phyloP scores from a whole-genome alignment of 2,113 vertebrate genomes.

The Festucalex cinctus region DNA sequence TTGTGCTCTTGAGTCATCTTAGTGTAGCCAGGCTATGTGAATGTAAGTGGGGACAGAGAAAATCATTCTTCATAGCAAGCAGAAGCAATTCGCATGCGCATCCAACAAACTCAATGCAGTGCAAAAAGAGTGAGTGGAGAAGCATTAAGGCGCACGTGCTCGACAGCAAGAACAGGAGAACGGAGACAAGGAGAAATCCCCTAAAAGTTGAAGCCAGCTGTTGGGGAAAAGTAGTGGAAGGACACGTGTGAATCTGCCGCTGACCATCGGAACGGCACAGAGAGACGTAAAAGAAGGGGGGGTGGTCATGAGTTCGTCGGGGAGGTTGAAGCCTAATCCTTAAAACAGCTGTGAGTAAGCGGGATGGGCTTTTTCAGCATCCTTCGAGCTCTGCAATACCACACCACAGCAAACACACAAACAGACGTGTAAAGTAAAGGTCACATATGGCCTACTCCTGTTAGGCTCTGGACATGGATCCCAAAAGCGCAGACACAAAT shows the following conservation, averaged over 20 bases:
- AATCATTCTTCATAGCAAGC: too few relatives aligned
- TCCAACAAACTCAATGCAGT: too few relatives aligned
- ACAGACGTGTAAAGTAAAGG: too few relatives aligned
- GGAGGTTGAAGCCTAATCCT: constrained; percentile 61
- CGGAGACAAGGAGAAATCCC: constrained; percentile 48
- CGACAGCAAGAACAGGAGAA: constrained; percentile 38
- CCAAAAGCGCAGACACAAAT: too few relatives aligned
- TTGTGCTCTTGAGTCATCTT: too few relatives aligned
- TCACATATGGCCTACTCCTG: too few relatives aligned
- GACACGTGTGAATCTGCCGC: constrained; percentile 73
- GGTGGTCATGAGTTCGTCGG: not conserved
- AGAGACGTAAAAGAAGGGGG: constrained; percentile 7
- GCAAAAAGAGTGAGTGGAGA: not conserved
- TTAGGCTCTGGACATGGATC: too few relatives aligned
- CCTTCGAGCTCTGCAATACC: constrained; percentile 30
- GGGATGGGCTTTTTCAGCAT: constrained; percentile 23
- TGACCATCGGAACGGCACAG: constrained; percentile 63
- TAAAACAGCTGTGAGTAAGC: constrained; percentile 73
- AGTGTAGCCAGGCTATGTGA: too few relatives aligned
- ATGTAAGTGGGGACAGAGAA: too few relatives aligned
- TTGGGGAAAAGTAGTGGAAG: constrained; percentile 35
- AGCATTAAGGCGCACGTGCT: constrained; percentile 3
- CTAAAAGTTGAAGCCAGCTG: constrained; percentile 46
- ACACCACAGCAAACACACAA: not conserved
- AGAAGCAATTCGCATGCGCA: too few relatives aligned